Evolutionary conservation across 53 echinoderm and acorn worm genomes (phyloP), one percentile per base, ranked within the genome.

Genomic region (Patiria pectinifera): DNA sequence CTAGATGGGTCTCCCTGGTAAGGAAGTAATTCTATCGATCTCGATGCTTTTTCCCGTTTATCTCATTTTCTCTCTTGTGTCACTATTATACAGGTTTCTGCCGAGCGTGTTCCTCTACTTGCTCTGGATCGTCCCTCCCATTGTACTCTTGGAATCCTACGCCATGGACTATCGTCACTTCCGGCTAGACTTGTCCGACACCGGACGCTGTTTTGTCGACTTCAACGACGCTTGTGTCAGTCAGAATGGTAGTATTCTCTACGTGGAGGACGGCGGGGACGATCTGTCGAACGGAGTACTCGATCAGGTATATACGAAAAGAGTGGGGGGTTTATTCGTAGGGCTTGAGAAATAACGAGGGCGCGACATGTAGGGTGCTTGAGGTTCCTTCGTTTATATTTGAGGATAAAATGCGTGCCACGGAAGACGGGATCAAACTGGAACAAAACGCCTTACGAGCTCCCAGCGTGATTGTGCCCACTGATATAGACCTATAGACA

Each of bases 61-160:
- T 22, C 74, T 14, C 16, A 24, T 1, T 60, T 0, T 78, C 78
- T 43, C 9, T 35, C 35, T 35, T 35, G 35, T 35, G 35, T 35
- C 35, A 35, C 35, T 35, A 35, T 35, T 35, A 0, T 82, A 2
- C 70, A 96, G 96, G 96, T 96, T 96, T 80, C 85, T 96, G 59
- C 96, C 96, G n/a, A 96, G 96, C 48, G 96, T 96, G 76, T 95
- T 95, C 71, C 92, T 96, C 15, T 96, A 96, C 46, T 93, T 96
- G 15, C 82, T 94, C 2, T 95, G 95, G 95, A 87, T 94, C 2
- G 95, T 95, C 18, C 95, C 95, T 16, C 82, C 89, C 69, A 94
- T 95, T 69, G 16, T 95, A 14, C 48, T 86, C 4, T 63, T 95
- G 10, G 95, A 95, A 90, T 89, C 88, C 21, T 85, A 92, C 91